Evolutionary conservation across 1,140 invertebrate species (phyloP).

Genomic region (Chelonus insularis): DNA sequence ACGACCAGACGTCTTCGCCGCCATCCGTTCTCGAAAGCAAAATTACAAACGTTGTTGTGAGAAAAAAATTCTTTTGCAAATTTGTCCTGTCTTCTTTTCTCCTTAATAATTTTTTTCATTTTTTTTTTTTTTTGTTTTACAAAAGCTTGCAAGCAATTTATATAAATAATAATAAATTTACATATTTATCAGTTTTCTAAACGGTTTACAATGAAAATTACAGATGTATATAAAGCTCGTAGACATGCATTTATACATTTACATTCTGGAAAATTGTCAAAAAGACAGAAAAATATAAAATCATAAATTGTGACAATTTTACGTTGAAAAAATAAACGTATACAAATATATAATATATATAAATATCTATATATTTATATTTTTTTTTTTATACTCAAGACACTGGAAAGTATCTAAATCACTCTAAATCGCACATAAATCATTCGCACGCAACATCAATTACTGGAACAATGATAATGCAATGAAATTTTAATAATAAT

Average conservation of each 20-base stretch:
- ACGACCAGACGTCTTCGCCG: conserved; percentile 9
- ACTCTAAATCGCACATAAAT: conserved; percentile 1
- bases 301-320: too few species aligned
- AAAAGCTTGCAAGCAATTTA: too few species aligned
- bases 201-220: too few species aligned
- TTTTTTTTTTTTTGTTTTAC: too few species aligned
- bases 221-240: too few species aligned
- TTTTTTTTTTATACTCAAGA: conserved; percentile 34
- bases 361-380: conserved; percentile 35
- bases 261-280: too few species aligned
- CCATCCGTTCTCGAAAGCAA: conserved; percentile 5
- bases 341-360: too few species aligned
- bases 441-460: conserved; percentile 21
- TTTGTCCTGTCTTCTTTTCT: neutral
- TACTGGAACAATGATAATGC: conserved; percentile 49
- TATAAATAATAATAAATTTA: too few species aligned
- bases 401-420: conserved; percentile 27
- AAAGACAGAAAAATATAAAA: too few species aligned
- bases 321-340: too few species aligned
- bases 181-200: too few species aligned
- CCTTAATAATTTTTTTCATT: neutral
- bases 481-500: conserved; percentile 33
- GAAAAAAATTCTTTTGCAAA: conserved; percentile 1
- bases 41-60: neutral
- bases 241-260: too few species aligned